Percentiles rank a stretch among this genome's conserved stretches.
Evolutionary conservation across 2,797 vertebrate species (phyloP).

Genomic region (Rhyacichthys aspro): DNA sequence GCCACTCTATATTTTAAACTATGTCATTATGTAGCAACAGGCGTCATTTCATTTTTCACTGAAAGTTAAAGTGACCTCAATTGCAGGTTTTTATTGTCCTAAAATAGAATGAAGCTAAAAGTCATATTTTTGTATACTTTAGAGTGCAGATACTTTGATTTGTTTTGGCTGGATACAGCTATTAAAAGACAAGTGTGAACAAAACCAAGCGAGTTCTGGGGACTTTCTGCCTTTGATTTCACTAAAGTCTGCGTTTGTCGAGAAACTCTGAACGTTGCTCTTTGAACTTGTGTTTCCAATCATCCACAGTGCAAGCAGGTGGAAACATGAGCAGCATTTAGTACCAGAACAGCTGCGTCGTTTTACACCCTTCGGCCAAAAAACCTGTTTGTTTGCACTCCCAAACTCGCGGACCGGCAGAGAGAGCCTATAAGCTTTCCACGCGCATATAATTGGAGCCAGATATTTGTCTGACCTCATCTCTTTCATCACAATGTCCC

Average conservation of each 20-base stretch:
- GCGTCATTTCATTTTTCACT: too few relatives aligned
- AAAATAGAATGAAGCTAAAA: too few relatives aligned
- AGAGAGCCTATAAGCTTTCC: slow-evolving; percentile 10
- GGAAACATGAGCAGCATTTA: slow-evolving; percentile 5
- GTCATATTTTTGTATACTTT: not conserved
- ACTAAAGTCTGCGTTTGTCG: not conserved
- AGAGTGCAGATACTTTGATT: not conserved
- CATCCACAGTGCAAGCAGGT: slow-evolving; percentile 24
- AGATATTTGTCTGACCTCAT: slow-evolving; percentile 57
- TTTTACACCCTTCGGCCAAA: not conserved
- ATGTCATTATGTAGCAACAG: too few relatives aligned
- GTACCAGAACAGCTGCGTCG: slow-evolving; percentile 17
- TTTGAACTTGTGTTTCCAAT: slow-evolving; percentile 19
- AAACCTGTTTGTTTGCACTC: slow-evolving; percentile 17
- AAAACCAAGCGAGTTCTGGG: not conserved
- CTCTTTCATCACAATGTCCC: slow-evolving; percentile 54
- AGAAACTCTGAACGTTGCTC: not conserved
- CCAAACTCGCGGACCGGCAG: slow-evolving; percentile 19
- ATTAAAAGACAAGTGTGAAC: not conserved
- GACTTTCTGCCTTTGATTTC: not conserved
- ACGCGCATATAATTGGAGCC: slow-evolving; percentile 44
- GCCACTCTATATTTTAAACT: too few relatives aligned
- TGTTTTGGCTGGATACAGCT: too few relatives aligned
- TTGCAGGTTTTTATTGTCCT: too few relatives aligned
- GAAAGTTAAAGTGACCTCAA: too few relatives aligned